A percentile compares a stretch with the other conserved stretches of the same genome.
Conservation (phyloP, 2,888 invertebrate species). For the Germaria angustata region DNA sequence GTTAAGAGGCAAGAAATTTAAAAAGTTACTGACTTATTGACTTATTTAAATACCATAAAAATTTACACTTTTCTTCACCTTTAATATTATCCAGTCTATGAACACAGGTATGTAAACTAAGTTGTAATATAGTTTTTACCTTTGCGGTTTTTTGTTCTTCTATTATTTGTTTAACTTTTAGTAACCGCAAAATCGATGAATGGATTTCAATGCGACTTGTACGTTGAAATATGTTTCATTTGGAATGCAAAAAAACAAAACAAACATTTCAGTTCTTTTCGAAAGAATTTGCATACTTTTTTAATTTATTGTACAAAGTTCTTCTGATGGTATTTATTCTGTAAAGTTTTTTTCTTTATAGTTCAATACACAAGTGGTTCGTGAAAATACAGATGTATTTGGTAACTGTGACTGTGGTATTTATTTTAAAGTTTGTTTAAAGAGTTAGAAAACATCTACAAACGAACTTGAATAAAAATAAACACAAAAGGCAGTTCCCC, state of each 20-base stretch:
- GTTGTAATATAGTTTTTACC: slow-evolving; percentile 16
- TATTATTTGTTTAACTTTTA: neutral
- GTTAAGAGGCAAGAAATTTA: too few species aligned
- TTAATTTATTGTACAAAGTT: neutral
- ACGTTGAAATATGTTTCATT: too few species aligned
- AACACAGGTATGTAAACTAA: neutral
- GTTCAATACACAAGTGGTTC: slow-evolving; percentile 5
- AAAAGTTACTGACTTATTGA: too few species aligned
- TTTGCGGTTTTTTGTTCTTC: slow-evolving; percentile 25
- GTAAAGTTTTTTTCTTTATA: neutral
- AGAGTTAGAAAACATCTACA: too few species aligned
- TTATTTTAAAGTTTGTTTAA: too few species aligned
- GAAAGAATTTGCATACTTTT: slow-evolving; percentile 14
- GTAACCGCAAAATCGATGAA: slow-evolving; percentile 46
- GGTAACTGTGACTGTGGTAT: neutral
- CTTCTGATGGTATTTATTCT: slow-evolving; percentile 25
- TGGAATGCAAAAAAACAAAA: too few species aligned
- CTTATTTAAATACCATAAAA: neutral
- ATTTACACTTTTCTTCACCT: neutral
- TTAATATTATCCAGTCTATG: neutral
- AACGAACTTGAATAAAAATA: too few species aligned
- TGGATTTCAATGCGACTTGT: slow-evolving; percentile 6
- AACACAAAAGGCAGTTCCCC: too few species aligned
- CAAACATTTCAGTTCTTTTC: neutral
- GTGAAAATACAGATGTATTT: too few species aligned